phyloP scores from a whole-genome alignment of 2,113 vertebrate species.

The Atherinomorus stipes region DNA sequence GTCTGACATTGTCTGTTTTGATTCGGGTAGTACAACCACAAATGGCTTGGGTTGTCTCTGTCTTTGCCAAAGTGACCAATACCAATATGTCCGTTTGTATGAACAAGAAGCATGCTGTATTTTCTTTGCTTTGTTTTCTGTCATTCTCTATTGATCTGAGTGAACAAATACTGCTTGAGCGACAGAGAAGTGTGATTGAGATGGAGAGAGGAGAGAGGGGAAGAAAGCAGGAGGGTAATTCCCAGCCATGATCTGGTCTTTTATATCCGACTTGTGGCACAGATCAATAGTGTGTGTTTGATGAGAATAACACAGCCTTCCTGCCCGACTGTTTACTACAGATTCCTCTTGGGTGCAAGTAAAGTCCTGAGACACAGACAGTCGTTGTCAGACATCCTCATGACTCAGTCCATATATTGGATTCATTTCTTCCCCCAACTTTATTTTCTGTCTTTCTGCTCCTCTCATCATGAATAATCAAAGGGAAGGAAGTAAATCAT shows the following conservation, averaged over 20 bases:
- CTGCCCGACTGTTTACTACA: slow-evolving; percentile 25
- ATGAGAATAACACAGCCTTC: slow-evolving; percentile 37
- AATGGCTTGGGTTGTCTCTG: neutral
- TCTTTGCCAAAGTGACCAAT: neutral
- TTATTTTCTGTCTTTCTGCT: neutral
- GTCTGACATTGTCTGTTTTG: neutral
- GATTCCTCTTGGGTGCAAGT: slow-evolving; percentile 15
- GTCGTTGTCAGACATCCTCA: neutral
- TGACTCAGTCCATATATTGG: slow-evolving; percentile 1
- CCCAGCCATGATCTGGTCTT: slow-evolving; percentile 33
- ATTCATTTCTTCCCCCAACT: neutral
- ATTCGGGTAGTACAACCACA: neutral
- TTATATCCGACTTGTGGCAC: slow-evolving; percentile 49
- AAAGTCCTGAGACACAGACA: slow-evolving; percentile 14
- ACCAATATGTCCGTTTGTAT: slow-evolving; percentile 1
- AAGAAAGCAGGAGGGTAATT: slow-evolving; percentile 37
- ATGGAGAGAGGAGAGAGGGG: neutral
- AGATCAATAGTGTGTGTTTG: slow-evolving; percentile 59
- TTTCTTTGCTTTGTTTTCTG: slow-evolving; percentile 35
- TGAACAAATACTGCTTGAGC: slow-evolving; percentile 37
- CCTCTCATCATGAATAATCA: slow-evolving; percentile 9
- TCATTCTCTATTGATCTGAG: slow-evolving; percentile 31
- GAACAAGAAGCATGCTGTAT: slow-evolving; percentile 8
- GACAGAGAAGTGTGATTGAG: slow-evolving; percentile 9
- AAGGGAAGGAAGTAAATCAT: neutral